Evolutionary conservation across 2,888 invertebrate species (phyloP).

Genomic region (Tanypteryx hageni): DNA sequence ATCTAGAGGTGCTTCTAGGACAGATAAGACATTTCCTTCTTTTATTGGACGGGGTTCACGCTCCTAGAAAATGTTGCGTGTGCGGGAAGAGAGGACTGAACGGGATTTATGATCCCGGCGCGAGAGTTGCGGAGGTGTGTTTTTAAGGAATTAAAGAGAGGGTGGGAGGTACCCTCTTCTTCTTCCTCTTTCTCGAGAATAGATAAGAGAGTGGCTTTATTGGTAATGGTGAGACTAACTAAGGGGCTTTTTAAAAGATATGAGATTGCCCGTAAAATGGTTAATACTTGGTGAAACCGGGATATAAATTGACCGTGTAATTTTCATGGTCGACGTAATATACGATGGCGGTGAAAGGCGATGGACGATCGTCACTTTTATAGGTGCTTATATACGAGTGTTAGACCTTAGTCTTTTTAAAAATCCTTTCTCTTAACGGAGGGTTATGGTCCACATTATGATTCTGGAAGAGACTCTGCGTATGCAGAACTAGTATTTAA

Average conservation of each 20-base stretch:
- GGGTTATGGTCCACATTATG: too few species aligned
- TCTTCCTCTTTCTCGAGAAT: background rate
- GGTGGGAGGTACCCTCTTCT: background rate
- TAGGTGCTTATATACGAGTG: background rate
- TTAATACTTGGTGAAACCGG: constrained; percentile 24
- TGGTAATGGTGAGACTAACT: constrained; percentile 13
- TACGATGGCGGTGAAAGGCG: background rate
- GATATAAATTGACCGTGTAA: constrained; percentile 11
- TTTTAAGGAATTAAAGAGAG: background rate
- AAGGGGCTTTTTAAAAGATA: constrained; percentile 3
- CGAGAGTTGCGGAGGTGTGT: background rate
- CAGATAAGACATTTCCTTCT: background rate
- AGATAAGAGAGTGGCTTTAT: constrained; percentile 27
- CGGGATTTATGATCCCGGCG: background rate
- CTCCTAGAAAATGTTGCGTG: background rate
- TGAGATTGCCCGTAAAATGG: constrained; percentile 14
- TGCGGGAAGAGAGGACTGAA: background rate
- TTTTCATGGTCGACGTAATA: constrained; percentile 19
- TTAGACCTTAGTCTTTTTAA: background rate
- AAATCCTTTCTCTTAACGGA: too few species aligned
- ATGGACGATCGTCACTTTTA: background rate
- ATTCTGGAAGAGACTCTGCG: too few species aligned
- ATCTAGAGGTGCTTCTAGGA: background rate
- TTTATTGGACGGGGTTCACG: background rate
- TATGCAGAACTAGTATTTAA: too few species aligned